Percentiles rank a stretch among this genome's conserved stretches.
These are phyloP conservation scores for Amiota mariae DNA, from an alignment of 2,888 invertebrate genomes.

Conservation along the genomic window DNA sequence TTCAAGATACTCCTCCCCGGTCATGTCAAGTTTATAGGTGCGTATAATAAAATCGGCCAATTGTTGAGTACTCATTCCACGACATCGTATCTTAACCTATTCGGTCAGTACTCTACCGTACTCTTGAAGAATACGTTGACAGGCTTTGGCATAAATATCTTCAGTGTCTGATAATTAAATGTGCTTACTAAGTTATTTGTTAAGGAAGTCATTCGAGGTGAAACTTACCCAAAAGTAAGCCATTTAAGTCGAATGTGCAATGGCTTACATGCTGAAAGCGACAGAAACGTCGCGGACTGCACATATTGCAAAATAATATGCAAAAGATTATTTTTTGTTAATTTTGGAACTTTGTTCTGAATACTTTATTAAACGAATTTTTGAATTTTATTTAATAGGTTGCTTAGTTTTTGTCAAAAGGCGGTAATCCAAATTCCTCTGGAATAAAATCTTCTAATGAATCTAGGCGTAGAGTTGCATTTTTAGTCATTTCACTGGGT, in stretches of 20 bases:
- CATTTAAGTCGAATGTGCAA: conserved; percentile 44
- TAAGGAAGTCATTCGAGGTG: not conserved
- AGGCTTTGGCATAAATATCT: conserved; percentile 81
- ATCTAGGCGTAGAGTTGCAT: conserved; percentile 81
- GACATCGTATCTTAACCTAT: conserved; percentile 81
- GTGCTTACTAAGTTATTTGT: not conserved
- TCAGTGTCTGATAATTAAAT: conserved; percentile 80
- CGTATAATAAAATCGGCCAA: conserved; percentile 79
- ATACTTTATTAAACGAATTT: not conserved
- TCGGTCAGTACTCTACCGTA: conserved; percentile 83
- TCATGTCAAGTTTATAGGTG: conserved; percentile 79
- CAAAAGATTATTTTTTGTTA: not conserved
- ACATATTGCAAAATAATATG: not conserved
- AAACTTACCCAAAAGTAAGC: conserved; percentile 39
- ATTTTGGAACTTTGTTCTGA: not conserved
- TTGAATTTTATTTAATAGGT: not conserved
- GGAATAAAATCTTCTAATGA: conserved; percentile 85
- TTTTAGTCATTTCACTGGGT: conserved; percentile 72
- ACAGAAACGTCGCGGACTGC: not conserved
- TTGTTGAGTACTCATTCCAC: conserved; percentile 79
- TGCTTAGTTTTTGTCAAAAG: conserved; percentile 28
- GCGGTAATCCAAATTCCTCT: conserved; percentile 86
- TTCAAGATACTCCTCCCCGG: conserved; percentile 78
- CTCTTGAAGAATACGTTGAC: conserved; percentile 77
- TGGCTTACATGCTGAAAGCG: conserved; percentile 38